Evolutionary conservation across 2,113 vertebrate species (phyloP), one percentile per base, ranked within the genome.

Genomic region (Ammodytes dubius): DNA sequence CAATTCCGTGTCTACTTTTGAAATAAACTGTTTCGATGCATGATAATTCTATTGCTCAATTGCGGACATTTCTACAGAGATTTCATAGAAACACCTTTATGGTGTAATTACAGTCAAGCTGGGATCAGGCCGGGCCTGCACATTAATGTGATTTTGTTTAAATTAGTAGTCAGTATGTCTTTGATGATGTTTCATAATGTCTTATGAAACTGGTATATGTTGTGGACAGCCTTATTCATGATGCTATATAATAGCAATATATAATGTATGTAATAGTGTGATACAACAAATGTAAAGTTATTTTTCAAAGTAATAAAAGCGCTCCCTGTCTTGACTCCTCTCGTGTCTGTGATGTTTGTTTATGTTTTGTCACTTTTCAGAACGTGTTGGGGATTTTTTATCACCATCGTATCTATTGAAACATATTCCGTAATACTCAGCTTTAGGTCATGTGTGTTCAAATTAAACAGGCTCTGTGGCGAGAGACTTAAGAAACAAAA

Each of bases 201-300:
- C 1, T 35, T 7, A 7, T 63, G 17, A 46, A 39, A 64, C 8
- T 37, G 0, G 0, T 50, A 17, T 45, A 54, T 58, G 4, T 19
- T 37, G n/a, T 35, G 15, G 52, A 60, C 43, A 46, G 12, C 9
- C 1, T 53, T 7, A 17, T 71, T 84, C 1, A 39, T 56, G 6
- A 63, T 57, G 8, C 54, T 15, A 47, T 59, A 35, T 43, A 6
- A 59, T 54, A 12, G 12, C 49, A 40, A 52, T 43, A 7, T 52
- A 27, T 8, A 82, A 27, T 37, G 37, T 27, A 45, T 17, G 81
- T 81, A 27, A 27, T 27, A 27, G 1, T 27, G 27, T 70, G 13
- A 76, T 60, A 68, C 12, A 65, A 39, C 70, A 79, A 74, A 75
- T 72, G 1, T 47, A 10, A 72, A 60, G n/a, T 39, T 61, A 50